phyloP scores from a whole-genome alignment of 2,888 invertebrate genomes.

The Cinara cedri region DNA sequence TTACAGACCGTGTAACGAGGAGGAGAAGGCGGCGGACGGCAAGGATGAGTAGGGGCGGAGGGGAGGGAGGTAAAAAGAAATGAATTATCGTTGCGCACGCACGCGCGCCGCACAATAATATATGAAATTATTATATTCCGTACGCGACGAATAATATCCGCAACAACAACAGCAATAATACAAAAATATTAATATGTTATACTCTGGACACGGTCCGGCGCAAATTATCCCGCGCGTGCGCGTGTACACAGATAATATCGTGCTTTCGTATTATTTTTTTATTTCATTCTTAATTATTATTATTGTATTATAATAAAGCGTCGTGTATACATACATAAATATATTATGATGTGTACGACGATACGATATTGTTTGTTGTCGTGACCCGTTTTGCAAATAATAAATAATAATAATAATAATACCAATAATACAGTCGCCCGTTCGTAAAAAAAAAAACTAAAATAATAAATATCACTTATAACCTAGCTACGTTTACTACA shows the following conservation, averaged over 20 bases:
- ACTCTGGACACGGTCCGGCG: not conserved
- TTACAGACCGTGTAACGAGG: too few relatives aligned
- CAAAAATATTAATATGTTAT: not conserved
- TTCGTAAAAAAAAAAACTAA: not conserved
- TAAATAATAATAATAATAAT: too few relatives aligned
- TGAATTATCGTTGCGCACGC: slow-evolving; percentile 8
- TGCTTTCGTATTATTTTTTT: slow-evolving; percentile 8
- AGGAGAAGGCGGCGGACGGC: too few relatives aligned
- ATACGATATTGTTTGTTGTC: not conserved
- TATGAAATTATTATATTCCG: not conserved
- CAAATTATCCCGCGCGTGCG: slow-evolving; percentile 16
- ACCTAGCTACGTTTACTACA: too few relatives aligned
- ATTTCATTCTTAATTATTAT: slow-evolving; percentile 13
- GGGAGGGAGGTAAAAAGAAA: slow-evolving; percentile 4
- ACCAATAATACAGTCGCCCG: not conserved
- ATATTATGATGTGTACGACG: too few relatives aligned
- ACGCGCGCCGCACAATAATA: not conserved
- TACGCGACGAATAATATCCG: not conserved
- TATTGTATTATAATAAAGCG: not conserved
- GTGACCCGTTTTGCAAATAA: not conserved
- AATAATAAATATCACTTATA: too few relatives aligned
- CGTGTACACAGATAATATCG: not conserved
- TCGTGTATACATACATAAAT: too few relatives aligned
- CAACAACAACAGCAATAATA: slow-evolving; percentile 13
- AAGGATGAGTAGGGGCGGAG: not conserved